A percentile compares a stretch with the other conserved stretches of the same genome.
These are phyloP conservation scores for Caenorhabditis brenneri DNA, from an alignment of 1,140 invertebrate genomes.

Conservation along the genomic window DNA sequence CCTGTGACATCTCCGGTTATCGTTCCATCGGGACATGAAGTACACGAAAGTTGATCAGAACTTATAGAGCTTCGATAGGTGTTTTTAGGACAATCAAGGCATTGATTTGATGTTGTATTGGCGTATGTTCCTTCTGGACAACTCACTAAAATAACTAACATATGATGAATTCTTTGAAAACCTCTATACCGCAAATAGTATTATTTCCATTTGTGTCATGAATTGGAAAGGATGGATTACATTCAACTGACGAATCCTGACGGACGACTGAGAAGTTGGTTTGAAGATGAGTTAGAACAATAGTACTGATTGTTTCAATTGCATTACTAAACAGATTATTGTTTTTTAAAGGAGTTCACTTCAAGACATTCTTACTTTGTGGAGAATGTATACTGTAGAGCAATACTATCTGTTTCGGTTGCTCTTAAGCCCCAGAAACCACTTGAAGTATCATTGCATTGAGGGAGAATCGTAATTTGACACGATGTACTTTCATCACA, in stretches of 20 bases:
- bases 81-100: neutral
- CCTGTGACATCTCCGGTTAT: neutral
- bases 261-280: neutral
- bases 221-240: constrained; percentile 8
- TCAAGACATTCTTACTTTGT: neutral
- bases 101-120: neutral
- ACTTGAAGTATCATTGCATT: neutral
- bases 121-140: neutral
- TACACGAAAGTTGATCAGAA: neutral
- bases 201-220: neutral
- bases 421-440: neutral
- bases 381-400: neutral
- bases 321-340: neutral
- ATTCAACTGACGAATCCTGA: neutral
- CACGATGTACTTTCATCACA: neutral
- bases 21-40: neutral
- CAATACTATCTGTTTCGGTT: neutral
- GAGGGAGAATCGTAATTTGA: neutral
- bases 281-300: neutral
- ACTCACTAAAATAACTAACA: neutral
- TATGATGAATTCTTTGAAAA: neutral
- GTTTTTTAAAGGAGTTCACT: neutral
- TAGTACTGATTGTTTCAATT: neutral
- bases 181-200: neutral
- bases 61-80: neutral